phyloP scores from a whole-genome alignment of 2,113 vertebrate genomes.

The Gambusia holbrooki region DNA sequence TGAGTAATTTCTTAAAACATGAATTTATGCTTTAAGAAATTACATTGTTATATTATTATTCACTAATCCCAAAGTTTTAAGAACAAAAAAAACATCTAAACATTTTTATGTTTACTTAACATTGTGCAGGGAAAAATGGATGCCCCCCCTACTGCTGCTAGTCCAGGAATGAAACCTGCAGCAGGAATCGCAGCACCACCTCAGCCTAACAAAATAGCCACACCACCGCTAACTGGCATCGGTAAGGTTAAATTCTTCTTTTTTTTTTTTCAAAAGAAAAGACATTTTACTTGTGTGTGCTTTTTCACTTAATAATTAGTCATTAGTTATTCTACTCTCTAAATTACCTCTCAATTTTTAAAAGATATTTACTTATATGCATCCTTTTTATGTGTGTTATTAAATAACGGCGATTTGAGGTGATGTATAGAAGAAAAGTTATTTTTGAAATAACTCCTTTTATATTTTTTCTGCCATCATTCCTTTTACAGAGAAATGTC shows the following conservation, averaged over 20 bases:
- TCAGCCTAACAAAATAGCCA: constrained; percentile 83
- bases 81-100: neutral
- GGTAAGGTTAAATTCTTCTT: constrained; percentile 76
- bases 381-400: too few species aligned
- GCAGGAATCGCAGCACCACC: constrained; percentile 75
- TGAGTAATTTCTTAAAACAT: too few species aligned
- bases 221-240: constrained; percentile 83
- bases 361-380: too few species aligned
- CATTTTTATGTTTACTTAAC: constrained; percentile 15
- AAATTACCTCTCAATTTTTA: too few species aligned
- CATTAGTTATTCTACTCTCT: too few species aligned
- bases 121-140: constrained; percentile 83
- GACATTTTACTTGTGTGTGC: too few species aligned
- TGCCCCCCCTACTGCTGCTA: constrained; percentile 69
- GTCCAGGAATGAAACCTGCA: constrained; percentile 80
- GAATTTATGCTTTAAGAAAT: neutral
- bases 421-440: too few species aligned
- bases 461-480: too few species aligned
- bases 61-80: neutral
- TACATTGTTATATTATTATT: neutral
- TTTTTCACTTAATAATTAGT: too few species aligned
- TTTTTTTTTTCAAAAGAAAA: neutral
- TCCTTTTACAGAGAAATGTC: too few species aligned
- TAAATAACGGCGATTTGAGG: too few species aligned
- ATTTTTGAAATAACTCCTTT: too few species aligned